These are phyloP conservation scores for Ictidomys tridecemlineatus DNA, from an alignment of 2,113 vertebrate genomes.

Conservation along the genomic window DNA sequence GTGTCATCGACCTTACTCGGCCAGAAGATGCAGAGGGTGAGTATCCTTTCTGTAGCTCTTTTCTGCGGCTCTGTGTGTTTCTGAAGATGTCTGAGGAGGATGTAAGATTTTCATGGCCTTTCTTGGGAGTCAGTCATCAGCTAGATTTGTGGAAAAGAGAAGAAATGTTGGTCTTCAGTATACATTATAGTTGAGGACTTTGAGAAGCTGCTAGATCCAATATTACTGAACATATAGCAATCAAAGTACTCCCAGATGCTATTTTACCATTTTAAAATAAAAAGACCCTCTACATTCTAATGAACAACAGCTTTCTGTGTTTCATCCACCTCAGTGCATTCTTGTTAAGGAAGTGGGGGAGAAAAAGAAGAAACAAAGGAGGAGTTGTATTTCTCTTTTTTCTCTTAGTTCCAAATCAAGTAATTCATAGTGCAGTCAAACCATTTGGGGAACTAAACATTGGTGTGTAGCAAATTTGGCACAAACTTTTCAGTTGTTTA, in stretches of 20 bases:
- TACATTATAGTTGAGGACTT: neutral
- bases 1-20: conserved; percentile 98
- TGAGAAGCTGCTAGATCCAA: neutral
- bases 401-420: neutral
- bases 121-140: neutral
- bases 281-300: neutral
- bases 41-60: conserved; percentile 70
- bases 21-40: conserved; percentile 99
- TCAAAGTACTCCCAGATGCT: neutral
- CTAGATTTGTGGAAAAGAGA: conserved; percentile 14
- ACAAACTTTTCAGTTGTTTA: neutral
- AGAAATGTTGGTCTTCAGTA: neutral
- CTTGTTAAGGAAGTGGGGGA: neutral
- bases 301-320: neutral
- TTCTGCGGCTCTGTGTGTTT: neutral
- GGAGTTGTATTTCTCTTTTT: neutral
- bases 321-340: neutral
- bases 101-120: neutral
- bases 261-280: conserved; percentile 49
- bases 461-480: neutral
- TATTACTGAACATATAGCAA: neutral
- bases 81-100: neutral
- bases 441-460: neutral
- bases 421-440: neutral
- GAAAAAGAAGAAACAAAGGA: neutral